Evolutionary conservation across 2,888 invertebrate species (phyloP).

Genomic region (Aspidiotus rigidus): DNA sequence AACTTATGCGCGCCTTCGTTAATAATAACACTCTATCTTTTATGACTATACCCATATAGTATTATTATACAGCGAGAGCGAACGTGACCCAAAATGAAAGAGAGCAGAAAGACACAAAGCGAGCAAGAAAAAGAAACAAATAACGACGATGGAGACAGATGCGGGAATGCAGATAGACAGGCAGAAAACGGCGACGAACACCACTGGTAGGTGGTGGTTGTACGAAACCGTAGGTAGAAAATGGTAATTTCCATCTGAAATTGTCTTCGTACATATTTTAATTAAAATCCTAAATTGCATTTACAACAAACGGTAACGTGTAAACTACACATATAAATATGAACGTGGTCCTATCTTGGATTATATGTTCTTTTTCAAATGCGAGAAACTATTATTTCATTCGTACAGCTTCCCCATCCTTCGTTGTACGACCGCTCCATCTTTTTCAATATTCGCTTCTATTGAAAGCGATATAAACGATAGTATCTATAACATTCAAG

Average conservation of each 20-base stretch:
- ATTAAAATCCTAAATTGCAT: constrained; percentile 2
- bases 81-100: constrained; percentile 12
- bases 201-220: not conserved
- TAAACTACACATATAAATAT: too few species aligned
- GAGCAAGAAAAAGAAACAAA: not conserved
- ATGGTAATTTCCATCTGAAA: constrained; percentile 4
- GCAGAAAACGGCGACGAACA: not conserved
- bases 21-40: constrained; percentile 29
- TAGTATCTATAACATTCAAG: too few species aligned
- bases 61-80: constrained; percentile 17
- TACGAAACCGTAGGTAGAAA: not conserved
- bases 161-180: constrained; percentile 4
- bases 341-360: too few species aligned
- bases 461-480: too few species aligned
- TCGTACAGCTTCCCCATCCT: too few species aligned
- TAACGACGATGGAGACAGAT: constrained; percentile 2
- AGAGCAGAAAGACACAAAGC: constrained; percentile 5
- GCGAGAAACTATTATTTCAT: too few species aligned
- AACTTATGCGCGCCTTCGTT: constrained; percentile 33
- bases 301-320: too few species aligned
- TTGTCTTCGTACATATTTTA: constrained; percentile 3
- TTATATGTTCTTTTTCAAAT: too few species aligned
- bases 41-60: constrained; percentile 27
- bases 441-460: too few species aligned
- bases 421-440: too few species aligned